A percentile compares a stretch with the other conserved stretches of the same genome.
phyloP scores from a whole-genome alignment of 2,888 invertebrate genomes.

The Ornithoptera priamus region DNA sequence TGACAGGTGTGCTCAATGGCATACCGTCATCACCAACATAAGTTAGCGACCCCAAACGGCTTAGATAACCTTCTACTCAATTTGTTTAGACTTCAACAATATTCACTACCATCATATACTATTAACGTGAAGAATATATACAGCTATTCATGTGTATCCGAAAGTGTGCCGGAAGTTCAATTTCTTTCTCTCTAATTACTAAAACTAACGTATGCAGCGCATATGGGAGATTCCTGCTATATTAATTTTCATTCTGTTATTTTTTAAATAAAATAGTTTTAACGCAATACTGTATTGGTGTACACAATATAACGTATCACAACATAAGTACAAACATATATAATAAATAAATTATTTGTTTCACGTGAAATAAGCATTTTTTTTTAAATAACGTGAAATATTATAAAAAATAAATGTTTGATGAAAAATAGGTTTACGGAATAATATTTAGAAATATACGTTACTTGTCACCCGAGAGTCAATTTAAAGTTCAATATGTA shows the following conservation, averaged over 20 bases:
- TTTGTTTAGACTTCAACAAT: slow-evolving; percentile 18
- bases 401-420: too few relatives aligned
- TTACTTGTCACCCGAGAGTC: not conserved
- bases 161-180: slow-evolving; percentile 16
- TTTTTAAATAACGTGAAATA: too few relatives aligned
- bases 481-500: not conserved
- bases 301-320: too few relatives aligned
- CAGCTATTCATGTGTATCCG: not conserved
- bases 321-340: too few relatives aligned
- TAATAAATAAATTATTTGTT: not conserved
- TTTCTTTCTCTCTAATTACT: not conserved
- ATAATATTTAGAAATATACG: too few relatives aligned
- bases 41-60: slow-evolving; percentile 32
- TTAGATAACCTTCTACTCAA: slow-evolving; percentile 18
- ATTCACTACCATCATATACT: slow-evolving; percentile 14
- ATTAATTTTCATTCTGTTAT: too few relatives aligned
- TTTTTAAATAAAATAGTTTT: too few relatives aligned
- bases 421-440: too few relatives aligned
- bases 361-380: not conserved
- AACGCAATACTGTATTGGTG: too few relatives aligned
- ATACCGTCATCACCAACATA: slow-evolving; percentile 36
- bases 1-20: slow-evolving; percentile 50
- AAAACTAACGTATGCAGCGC: not conserved
- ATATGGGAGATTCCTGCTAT: too few relatives aligned
- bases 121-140: not conserved